Evolutionary conservation across 1,140 invertebrate species (phyloP).

Genomic region (Oncopodura yosiiana): DNA sequence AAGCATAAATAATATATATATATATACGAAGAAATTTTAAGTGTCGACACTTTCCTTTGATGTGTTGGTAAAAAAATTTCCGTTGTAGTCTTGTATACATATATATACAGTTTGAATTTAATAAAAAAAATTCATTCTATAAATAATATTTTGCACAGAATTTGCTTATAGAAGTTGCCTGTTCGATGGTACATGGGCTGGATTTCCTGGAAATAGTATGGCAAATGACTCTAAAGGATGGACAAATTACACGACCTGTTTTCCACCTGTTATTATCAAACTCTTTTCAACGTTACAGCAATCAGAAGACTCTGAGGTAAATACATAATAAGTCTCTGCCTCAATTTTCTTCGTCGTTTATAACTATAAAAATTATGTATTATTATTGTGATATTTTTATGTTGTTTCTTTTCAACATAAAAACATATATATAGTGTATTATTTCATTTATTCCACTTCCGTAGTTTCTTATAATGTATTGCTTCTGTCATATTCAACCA

Average conservation of each 20-base stretch:
- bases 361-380: neutral
- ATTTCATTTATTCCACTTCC: neutral
- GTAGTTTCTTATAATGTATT: too few species aligned
- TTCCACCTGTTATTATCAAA: neutral
- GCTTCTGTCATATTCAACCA: too few species aligned
- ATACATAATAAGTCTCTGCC: neutral
- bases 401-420: neutral
- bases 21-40: too few species aligned
- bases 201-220: neutral
- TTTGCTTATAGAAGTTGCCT: constrained; percentile 11
- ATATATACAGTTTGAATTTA: too few species aligned
- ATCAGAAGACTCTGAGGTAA: neutral
- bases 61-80: too few species aligned
- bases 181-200: constrained; percentile 8
- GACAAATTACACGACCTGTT: constrained; percentile 17
- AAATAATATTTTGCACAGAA: neutral
- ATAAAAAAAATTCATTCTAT: constrained; percentile 1
- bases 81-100: too few species aligned
- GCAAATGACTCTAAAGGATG: constrained; percentile 6
- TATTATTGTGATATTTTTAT: neutral
- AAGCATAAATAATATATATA: constrained; percentile 7
- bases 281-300: neutral
- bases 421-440: neutral
- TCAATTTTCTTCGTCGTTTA: too few species aligned
- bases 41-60: too few species aligned